A percentile compares a stretch with the other conserved stretches of the same genome.
These are phyloP conservation scores for Ischnus inquisitorius DNA, from an alignment of 2,888 invertebrate species.

Conservation along the genomic window DNA sequence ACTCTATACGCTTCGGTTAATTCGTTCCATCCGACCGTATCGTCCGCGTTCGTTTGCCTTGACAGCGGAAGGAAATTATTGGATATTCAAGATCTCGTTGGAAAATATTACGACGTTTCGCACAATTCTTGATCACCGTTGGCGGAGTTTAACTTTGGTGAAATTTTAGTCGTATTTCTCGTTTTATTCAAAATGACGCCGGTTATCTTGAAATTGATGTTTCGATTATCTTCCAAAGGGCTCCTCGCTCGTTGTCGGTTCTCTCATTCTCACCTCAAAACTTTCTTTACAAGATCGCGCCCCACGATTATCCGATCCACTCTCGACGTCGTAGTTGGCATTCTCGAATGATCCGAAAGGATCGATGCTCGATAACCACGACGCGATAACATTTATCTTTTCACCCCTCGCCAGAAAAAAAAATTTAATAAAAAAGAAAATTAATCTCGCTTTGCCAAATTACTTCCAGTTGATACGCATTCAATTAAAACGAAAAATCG, in stretches of 20 bases:
- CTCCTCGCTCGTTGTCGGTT: not conserved
- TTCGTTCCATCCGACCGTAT: not conserved
- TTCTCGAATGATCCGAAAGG: constrained; percentile 66
- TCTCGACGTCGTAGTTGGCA: constrained; percentile 68
- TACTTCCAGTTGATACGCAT: not conserved
- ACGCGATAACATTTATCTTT: constrained; percentile 66
- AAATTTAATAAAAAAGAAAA: not conserved
- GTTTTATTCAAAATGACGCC: too few species aligned
- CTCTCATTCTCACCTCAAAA: constrained; percentile 75
- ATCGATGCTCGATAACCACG: constrained; percentile 46
- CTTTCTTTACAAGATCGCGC: constrained; percentile 76
- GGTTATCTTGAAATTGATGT: not conserved
- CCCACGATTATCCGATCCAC: constrained; percentile 72
- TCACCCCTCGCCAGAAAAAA: constrained; percentile 16
- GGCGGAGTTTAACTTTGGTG: too few species aligned
- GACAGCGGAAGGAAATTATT: not conserved
- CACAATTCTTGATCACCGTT: too few species aligned
- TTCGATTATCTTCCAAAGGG: constrained; percentile 19
- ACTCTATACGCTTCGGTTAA: constrained; percentile 5
- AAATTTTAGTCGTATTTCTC: too few species aligned
- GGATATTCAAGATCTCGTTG: too few species aligned
- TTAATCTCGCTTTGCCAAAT: not conserved
- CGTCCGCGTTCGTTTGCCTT: constrained; percentile 23
- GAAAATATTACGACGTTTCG: too few species aligned
- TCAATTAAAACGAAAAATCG: not conserved